Evolutionary conservation across 2,888 invertebrate genomes (phyloP), one percentile per base, ranked within the genome.

Genomic region (Parthenolecanium corni): DNA sequence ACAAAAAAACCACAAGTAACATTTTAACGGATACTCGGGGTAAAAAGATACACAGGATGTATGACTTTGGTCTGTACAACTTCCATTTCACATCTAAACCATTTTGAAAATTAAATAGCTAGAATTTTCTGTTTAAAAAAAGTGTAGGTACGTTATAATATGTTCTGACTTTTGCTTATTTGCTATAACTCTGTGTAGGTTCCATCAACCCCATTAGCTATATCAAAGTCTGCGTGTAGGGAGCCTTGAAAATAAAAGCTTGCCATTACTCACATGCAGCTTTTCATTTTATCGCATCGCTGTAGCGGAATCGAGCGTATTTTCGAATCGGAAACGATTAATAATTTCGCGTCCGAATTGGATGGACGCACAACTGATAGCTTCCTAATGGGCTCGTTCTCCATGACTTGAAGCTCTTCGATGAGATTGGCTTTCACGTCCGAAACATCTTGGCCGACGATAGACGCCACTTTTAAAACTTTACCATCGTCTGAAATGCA

Each of bases 271-370:
- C 47, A 71, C 71, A 70, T 68, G 70, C 72, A 72, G 21, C 69
- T 69, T 9, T 68, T 68, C 47, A 69, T 70, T 52, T 68, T 69
- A 61, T 68, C 67, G 73, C 97, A 97, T 70, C 93, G 85, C 70
- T 92, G 87, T 61, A 96, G 76, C 14, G 89, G 85, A 61, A 95
- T 81, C 14, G 90, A 82, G 68, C 86, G 83, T 64, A 96, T 84
- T 70, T 89, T 86, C 68, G 89, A 86, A 70, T 87, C 85, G 47
- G 92, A 90, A 20, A 63, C 54, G 25, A 63, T 54, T 23, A 63
- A 38, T 20, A 63, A 24, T n/a, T 52, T 52, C 11, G 63, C 20
- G 18, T 63, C 54, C 46, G 63, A 18, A 9, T 53, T 53, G 20
- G 53, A 31, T 16, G 74, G 68, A 65, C 75, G 74, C 46, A 76